phyloP scores from a whole-genome alignment of 2,888 invertebrate genomes.

The Pyralis farinalis region DNA sequence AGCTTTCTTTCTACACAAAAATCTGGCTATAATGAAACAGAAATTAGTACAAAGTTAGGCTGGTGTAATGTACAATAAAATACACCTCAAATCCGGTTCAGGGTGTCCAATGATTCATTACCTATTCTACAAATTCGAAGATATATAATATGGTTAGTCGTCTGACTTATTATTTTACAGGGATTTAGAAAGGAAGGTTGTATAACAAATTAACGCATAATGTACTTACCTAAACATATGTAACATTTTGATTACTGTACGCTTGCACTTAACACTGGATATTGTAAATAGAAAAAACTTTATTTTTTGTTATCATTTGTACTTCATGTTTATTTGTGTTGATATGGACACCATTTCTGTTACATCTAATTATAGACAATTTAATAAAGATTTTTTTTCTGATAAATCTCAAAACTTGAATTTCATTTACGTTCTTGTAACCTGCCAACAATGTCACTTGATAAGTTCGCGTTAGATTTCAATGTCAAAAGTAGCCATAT shows the following conservation, averaged over 20 bases:
- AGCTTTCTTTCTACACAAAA: no score
- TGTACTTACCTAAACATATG: conserved; percentile 19
- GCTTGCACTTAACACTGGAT: conserved; percentile 37
- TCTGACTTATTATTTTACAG: conserved; percentile 3
- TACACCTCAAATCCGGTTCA: no score
- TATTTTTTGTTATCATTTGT: conserved; percentile 69
- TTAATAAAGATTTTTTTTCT: conserved; percentile 69
- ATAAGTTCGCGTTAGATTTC: no score
- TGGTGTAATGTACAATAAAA: no score
- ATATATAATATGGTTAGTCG: no score
- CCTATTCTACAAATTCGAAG: no score
- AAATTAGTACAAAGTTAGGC: no score
- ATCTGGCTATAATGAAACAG: no score
- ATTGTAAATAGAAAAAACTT: conserved; percentile 63
- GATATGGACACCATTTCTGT: conserved; percentile 54
- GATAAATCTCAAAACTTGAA: conserved; percentile 44
- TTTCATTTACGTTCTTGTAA: conserved; percentile 24
- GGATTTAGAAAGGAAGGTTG: conserved; percentile 10
- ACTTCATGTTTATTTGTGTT: conserved; percentile 66
- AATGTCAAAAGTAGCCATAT: no score
- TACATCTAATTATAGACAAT: conserved; percentile 57
- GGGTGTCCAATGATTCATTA: no score
- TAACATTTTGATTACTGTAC: conserved; percentile 22
- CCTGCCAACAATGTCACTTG: no score
- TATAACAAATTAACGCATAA: conserved; percentile 12